Base-by-base conservation (phyloP, 2,888 invertebrate genomes). In the Spilarctia lutea region DNA sequence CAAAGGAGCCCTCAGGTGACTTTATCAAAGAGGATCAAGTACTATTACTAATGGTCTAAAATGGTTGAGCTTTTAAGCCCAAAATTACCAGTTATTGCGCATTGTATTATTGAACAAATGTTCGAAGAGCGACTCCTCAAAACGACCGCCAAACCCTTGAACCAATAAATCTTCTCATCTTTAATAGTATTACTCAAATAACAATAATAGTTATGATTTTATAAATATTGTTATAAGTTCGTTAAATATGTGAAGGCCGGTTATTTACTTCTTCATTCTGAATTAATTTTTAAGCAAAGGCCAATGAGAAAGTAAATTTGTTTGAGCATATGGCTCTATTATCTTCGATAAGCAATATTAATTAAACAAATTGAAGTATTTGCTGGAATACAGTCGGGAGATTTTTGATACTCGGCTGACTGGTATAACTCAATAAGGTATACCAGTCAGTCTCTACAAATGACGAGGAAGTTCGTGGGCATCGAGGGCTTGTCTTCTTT, bases 121-220 rank as follows among this genome's bases (percentile, higher is more conserved):
- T 33, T n/a, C 11, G 16, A 11, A n/a, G 56, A 69, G n/a, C n/a
- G 18, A 56, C 30, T 30, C 35, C 33, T 52, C 39, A 18, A 24
- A 68, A 18, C 18, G 20, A 71, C 56, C 33, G 27, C 74, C 24
- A 30, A 42, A 27, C 4, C 72, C 75, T 72, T 75, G 75, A 75
- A 68, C 30, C 27, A 56, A 71, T 68, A 75, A 75, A 56, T 72
- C 42, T 67, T 39, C 71, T 45, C 60, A 52, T n/a, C 20, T 68
- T 75, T 60, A 52, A 65, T 52, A 65, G 72, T 71, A 75, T 65
- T 24, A 72, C 71, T 52, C 63, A 48, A 65, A 68, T 75, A 75
- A 68, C 39, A 52, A 16, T 75, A 60, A 75, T 65, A 30, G 67
- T 67, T 63, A 69, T 75, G 35, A 4, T 63, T 60, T 71, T 71